Evolutionary conservation across 2,888 invertebrate genomes (phyloP).

Genomic region (Sympetrum striolatum): DNA sequence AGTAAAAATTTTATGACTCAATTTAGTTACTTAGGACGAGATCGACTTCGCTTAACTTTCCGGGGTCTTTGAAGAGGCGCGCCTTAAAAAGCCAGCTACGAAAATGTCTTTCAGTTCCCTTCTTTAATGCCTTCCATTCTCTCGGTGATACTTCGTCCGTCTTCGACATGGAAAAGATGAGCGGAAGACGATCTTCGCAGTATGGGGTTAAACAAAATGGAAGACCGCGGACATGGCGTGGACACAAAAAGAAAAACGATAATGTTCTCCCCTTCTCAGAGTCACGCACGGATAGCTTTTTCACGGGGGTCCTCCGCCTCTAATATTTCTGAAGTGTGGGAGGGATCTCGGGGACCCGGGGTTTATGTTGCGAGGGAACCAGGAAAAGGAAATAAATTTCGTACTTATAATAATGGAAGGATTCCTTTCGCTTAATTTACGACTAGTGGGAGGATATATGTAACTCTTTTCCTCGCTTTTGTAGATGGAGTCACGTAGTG

Average conservation of each 20-base stretch:
- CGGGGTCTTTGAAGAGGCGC: background rate
- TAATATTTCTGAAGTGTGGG: background rate
- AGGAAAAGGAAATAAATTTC: background rate
- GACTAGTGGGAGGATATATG: background rate
- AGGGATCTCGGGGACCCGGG: background rate
- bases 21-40: background rate
- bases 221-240: background rate
- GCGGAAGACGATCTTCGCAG: background rate
- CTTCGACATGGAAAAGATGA: background rate
- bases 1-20: too few relatives aligned
- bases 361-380: too few relatives aligned
- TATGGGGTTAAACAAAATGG: background rate
- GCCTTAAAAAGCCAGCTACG: background rate
- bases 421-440: background rate
- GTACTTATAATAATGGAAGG: background rate
- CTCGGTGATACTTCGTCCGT: background rate
- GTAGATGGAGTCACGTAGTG: background rate
- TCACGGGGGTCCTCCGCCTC: background rate
- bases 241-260: background rate
- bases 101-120: background rate
- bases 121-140: background rate
- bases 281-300: background rate
- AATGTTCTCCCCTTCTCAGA: background rate
- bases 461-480: background rate
- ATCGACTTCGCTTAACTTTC: background rate